Conservation (phyloP, 1,140 invertebrate species). For the Magallana angulata region DNA sequence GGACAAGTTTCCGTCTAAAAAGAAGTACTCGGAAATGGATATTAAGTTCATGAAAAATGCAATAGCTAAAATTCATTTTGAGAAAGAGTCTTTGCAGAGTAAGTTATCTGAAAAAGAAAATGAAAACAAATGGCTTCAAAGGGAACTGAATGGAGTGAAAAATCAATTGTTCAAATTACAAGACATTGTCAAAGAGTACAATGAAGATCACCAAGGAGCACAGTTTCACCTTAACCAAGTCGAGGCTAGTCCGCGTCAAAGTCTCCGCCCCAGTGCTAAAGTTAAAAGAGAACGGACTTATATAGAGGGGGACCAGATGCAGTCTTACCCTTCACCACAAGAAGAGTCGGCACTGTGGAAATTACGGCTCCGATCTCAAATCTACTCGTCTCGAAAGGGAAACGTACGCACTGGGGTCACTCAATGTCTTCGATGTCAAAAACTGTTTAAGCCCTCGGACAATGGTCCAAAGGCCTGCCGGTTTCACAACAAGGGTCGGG, state of each 20-base stretch:
- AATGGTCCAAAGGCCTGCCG: constrained; percentile 68
- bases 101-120: constrained; percentile 57
- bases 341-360: constrained; percentile 62
- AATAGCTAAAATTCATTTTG: constrained; percentile 57
- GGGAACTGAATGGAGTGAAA: constrained; percentile 60
- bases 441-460: constrained; percentile 67
- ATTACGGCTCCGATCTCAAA: constrained; percentile 51
- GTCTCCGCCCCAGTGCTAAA: background rate
- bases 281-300: constrained; percentile 59
- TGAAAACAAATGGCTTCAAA: constrained; percentile 63
- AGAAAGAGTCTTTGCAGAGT: constrained; percentile 55
- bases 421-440: constrained; percentile 75
- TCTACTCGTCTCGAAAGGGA: constrained; percentile 51
- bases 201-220: constrained; percentile 60
- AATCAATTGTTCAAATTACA: constrained; percentile 61
- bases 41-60: constrained; percentile 59
- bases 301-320: constrained; percentile 64
- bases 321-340: constrained; percentile 54
- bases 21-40: constrained; percentile 55
- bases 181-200: constrained; percentile 65
- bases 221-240: constrained; percentile 66
- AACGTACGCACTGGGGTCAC: constrained; percentile 83
- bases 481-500: constrained; percentile 69
- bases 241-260: constrained; percentile 4
- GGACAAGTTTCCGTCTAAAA: background rate